phyloP scores from a whole-genome alignment of 2,797 vertebrate genomes.

The Neosalanx taihuensis region DNA sequence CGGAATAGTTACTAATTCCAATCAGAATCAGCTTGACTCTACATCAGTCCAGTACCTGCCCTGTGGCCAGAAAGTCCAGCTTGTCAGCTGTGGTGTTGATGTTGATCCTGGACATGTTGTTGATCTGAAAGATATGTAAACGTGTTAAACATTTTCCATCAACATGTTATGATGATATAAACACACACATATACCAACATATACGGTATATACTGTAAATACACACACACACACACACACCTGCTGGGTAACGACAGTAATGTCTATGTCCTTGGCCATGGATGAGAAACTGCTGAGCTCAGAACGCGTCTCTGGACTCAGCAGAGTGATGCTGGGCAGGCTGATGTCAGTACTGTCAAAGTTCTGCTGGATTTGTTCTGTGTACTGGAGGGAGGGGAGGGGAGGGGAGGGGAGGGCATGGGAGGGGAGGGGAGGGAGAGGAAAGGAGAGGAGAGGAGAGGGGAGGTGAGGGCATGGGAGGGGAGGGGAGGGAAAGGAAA shows the following conservation, averaged over 20 bases:
- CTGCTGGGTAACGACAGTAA: constrained; percentile 58
- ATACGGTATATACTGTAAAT: background rate
- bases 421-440: background rate
- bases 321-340: constrained; percentile 64
- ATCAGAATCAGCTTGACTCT: background rate
- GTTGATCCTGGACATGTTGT: constrained; percentile 55
- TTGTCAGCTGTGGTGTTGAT: constrained; percentile 60
- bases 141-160: background rate
- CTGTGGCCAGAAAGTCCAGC: constrained; percentile 48
- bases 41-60: constrained; percentile 60
- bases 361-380: constrained; percentile 56
- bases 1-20: too few relatives aligned
- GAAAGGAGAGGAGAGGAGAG: too few relatives aligned
- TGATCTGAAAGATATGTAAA: constrained; percentile 59
- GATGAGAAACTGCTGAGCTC: constrained; percentile 52
- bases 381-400: constrained; percentile 67
- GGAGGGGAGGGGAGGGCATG: background rate
- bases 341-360: constrained; percentile 68
- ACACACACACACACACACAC: constrained; percentile 34
- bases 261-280: constrained; percentile 46
- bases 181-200: background rate
- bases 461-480: background rate
- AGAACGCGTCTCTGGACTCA: constrained; percentile 51
- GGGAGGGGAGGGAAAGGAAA: background rate
- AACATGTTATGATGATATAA: background rate